Evolutionary conservation across 2,113 vertebrate species (phyloP), one percentile per base, ranked within the genome.

Genomic region (Mionectes macconnelli): DNA sequence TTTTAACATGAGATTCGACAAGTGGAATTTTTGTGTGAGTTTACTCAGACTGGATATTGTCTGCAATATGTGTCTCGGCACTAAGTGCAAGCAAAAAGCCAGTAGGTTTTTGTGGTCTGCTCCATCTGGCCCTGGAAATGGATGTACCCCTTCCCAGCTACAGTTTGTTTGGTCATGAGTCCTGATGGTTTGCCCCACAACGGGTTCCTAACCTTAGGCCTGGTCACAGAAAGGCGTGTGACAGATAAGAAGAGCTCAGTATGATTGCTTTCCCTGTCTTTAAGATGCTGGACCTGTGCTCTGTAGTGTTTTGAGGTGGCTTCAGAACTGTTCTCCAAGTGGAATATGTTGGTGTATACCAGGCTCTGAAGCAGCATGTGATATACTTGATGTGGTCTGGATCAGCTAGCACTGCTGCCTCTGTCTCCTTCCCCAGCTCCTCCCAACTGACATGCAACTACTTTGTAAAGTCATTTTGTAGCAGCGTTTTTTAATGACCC

Each of bases 401-500:
- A 20, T 50, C 53, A 80, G 5, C 3, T 60, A 9, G 40, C 0
- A 0, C 30, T 87, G 35, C 44, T 84, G 1, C 45, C 2, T 5
- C 24, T n/a, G 11, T 33, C 37, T 80, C 39, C 49, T 73, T 78
- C 62, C 62, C 18, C 73, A 89, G 45, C 73, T 78, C 53, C 20
- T 91, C 42, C 63, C 74, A 52, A 49, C 21, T 68, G 60, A 15
- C 23, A 4, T 9, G 9, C 35, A 52, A 2, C 50, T 74, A 2
- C 39, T 79, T 69, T 31, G 25, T 49, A 21, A 56, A 67, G 59
- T 52, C 13, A 5, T 47, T 60, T 52, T 28, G 20, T 25, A 55
- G n/a, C 5, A 2, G 9, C 22, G 19, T 33, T 56, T 73, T 80
- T 81, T 10, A 67, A 56, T 40, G 30, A 52, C 47, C 33, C 56